Percentiles rank a stretch among this genome's conserved stretches.
Evolutionary conservation across 2,113 vertebrate genomes (phyloP).

Genomic region (Nycticryphes semicollaris): DNA sequence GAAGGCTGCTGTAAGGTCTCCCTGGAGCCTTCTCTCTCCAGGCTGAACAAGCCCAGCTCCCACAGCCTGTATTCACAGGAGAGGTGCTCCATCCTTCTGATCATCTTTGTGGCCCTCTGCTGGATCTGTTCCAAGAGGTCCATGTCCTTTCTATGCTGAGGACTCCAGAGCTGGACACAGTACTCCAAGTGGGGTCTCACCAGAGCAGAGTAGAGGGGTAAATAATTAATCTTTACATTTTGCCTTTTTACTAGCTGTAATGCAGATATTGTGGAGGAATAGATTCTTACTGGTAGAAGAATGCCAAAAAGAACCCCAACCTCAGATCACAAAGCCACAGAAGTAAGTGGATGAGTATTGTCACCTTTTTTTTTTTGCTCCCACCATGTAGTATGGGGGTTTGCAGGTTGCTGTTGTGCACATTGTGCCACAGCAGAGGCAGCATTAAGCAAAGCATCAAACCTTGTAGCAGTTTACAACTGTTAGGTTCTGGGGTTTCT

Average conservation of each 20-base stretch:
- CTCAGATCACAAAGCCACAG: neutral
- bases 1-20: no score
- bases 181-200: no score
- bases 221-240: neutral
- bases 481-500: neutral
- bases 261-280: neutral
- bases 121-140: no score
- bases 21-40: no score
- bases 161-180: no score
- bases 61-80: no score
- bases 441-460: neutral
- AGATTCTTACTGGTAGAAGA: neutral
- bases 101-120: no score
- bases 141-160: no score
- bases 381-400: neutral
- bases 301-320: neutral
- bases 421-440: neutral
- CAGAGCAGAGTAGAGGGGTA: no score
- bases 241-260: neutral
- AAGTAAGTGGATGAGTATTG: neutral
- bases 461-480: neutral
- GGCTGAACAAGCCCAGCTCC: no score
- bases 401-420: neutral
- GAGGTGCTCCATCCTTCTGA: no score
- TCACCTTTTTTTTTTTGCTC: neutral